Evolutionary conservation across 2,797 vertebrate genomes (phyloP), one percentile per base, ranked within the genome.

Genomic region (Parotocinclus haroldoi): DNA sequence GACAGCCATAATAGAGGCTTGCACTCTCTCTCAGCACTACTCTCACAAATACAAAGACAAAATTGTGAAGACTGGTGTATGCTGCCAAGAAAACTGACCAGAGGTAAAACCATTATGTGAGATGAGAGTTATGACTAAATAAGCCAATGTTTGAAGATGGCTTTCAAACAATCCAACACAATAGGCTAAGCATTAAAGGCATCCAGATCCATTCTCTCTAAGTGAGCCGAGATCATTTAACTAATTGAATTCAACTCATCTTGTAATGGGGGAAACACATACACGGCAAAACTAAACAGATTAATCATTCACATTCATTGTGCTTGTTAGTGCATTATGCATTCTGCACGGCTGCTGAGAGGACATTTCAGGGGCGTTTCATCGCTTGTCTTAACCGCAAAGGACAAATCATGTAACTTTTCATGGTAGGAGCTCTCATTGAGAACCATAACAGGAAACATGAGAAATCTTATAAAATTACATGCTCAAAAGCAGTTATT

Each of bases 241-340:
- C 81, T 81, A 84, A 83, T 85, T 81, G 78, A 82, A 79, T 86
- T 83, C 73, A 76, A 82, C 80, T 79, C 58, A 49, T 76, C 76
- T 55, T 75, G 80, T 85, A 84, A 87, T 85, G 76, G 40, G 75
- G 80, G 77, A 82, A 85, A 81, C 80, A 81, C 80, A 84, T 78
- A 71, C 45, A 46, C 59, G 27, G 80, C 59, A 76, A 80, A 83
- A 78, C 66, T 66, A 79, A 80, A 67, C 87, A 79, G 79, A 86
- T 85, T 84, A 87, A 82, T 84, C 71, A 77, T 74, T 56, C 37
- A 64, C 80, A 79, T 72, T 78, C 81, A 84, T 80, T 81, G 68
- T 83, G 77, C 82, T 77, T 76, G 69, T 84, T 80, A 79, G 71
- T 42, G 42, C 71, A 83, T 83, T 82, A 83, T 72, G 65, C 70